Conservation (phyloP, 2,113 vertebrate genomes). For the Xenopus tropicalis region UCB_Xtro_10.0 CM004445.2:110529501-110530000, state of each 20-base stretch:
- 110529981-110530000: too few species aligned
- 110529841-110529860: too few species aligned
- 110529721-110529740: background rate
- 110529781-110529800: too few species aligned
- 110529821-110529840: too few species aligned
- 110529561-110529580: background rate
- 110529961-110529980: too few species aligned
- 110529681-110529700: background rate
- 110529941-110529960: too few species aligned
- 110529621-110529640: slow-evolving; percentile 1
- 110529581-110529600: background rate
- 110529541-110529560: background rate
- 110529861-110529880: too few species aligned
- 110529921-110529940: too few species aligned
- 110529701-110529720: background rate
- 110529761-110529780: too few species aligned
- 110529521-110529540: background rate
- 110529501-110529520: background rate
- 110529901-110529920: too few species aligned
- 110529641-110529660: background rate
- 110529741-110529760: background rate
- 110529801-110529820: too few species aligned
- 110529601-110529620: slow-evolving; percentile 6
- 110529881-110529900: too few species aligned
- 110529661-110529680: background rate